Base-by-base conservation (phyloP, 1,140 invertebrate species). In the Pissodes strobi region DNA sequence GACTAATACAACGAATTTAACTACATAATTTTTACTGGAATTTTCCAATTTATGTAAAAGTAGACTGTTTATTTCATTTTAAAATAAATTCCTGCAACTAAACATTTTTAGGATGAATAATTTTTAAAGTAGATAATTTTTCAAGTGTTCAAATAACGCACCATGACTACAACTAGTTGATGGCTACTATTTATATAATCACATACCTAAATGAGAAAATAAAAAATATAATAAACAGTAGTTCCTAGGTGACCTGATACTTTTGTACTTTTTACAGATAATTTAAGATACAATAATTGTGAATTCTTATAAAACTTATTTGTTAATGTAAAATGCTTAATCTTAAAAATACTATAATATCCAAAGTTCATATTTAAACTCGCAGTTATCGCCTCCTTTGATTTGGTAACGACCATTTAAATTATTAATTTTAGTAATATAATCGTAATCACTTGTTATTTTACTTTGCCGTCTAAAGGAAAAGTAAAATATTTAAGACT, bases 371-470 rank as follows among this genome's bases (percentile, higher is more conserved):
- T 15, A 1, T 37, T 46, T 46, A 39, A 49, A 49, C 46, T 23
- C 38, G 38, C 18, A 55, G 18, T 48, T 64, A 65, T 49, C 43
- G 55, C 67, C 25, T 9, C 25, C 25, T 9, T 3, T 69, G 66
- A 69, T 66, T 69, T 69, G 67, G 67, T 69, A 69, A 69, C 67
- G 65, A 66, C 61, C 55, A 66, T 52, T 43, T 39, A 64, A 48
- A 57, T 49, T 12, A 49, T n/a, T 49, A 13, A 9, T n/a, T 17
- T 27, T 15, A 22, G 13, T 49, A 27, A 49, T 8, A 6, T 15
- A 13, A 49, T 27, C n/a, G n/a, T n/a, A n/a, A n/a, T n/a, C n/a
- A n/a, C n/a, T n/a, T n/a, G n/a, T n/a, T n/a, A n/a, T n/a, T n/a
- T 49, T 49, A 21, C 10, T 49, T 49, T 49, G 13, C 6, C 37